A percentile compares a stretch with the other conserved stretches of the same genome.
phyloP scores from a whole-genome alignment of 2,888 invertebrate genomes.

The Fissipunctia ypsillon region DNA sequence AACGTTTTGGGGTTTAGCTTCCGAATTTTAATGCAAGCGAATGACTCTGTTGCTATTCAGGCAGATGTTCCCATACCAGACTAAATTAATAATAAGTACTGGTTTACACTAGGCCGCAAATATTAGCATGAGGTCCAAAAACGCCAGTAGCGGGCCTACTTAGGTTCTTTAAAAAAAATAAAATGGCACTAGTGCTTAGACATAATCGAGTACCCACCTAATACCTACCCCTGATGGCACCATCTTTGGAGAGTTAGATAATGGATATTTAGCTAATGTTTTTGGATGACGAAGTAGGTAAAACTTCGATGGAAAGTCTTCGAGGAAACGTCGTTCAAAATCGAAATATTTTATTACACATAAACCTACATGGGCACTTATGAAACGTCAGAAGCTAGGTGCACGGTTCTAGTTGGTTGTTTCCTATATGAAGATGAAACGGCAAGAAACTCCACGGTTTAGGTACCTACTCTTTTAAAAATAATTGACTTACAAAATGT shows the following conservation, averaged over 20 bases:
- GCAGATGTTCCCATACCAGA: slow-evolving; percentile 1
- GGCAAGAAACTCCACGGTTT: no score
- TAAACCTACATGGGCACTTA: background rate
- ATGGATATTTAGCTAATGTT: background rate
- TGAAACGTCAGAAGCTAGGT: no score
- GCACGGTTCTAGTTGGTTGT: no score
- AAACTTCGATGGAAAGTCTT: background rate
- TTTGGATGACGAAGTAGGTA: background rate
- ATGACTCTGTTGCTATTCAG: background rate
- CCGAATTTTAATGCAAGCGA: slow-evolving; percentile 14
- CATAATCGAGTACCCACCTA: no score
- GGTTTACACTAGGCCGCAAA: background rate
- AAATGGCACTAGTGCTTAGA: background rate
- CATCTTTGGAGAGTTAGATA: background rate
- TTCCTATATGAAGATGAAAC: no score
- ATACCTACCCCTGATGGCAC: background rate
- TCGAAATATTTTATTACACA: background rate
- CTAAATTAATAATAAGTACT: background rate
- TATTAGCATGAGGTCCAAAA: no score
- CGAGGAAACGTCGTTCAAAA: no score
- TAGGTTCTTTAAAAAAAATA: background rate
- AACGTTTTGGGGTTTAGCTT: slow-evolving; percentile 17
- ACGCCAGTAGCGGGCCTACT: background rate
- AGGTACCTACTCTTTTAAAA: no score
- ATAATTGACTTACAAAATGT: no score